Evolutionary conservation across 2,888 invertebrate genomes (phyloP).

Genomic region (Caenorhabditis sp.): DNA sequence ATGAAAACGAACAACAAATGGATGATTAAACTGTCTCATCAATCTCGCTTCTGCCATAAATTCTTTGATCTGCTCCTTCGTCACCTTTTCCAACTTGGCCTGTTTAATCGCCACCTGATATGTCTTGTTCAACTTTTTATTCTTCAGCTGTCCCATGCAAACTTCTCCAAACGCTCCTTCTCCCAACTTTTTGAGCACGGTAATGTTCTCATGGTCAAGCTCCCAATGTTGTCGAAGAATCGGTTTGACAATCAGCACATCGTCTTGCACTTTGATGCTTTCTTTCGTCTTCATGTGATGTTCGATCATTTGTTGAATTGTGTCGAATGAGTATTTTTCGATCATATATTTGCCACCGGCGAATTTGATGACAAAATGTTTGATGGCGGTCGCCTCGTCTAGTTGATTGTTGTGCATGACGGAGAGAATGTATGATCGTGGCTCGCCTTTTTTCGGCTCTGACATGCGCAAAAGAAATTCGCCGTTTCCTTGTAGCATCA

Average conservation of each 20-base stretch:
- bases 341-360: slow-evolving; percentile 31
- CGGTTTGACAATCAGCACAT: slow-evolving; percentile 6
- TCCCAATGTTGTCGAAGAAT: slow-evolving; percentile 54
- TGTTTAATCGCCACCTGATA: slow-evolving; percentile 24
- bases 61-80: slow-evolving; percentile 59
- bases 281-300: slow-evolving; percentile 30
- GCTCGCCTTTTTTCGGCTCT: slow-evolving; percentile 40
- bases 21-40: slow-evolving; percentile 53
- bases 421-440: slow-evolving; percentile 43
- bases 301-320: slow-evolving; percentile 36
- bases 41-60: slow-evolving; percentile 56
- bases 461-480: slow-evolving; percentile 51
- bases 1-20: slow-evolving; percentile 48
- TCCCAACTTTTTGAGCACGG: slow-evolving; percentile 53
- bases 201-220: slow-evolving; percentile 51
- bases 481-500: not conserved
- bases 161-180: slow-evolving; percentile 66
- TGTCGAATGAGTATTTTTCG: slow-evolving; percentile 26
- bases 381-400: slow-evolving; percentile 13
- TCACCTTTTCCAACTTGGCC: slow-evolving; percentile 54
- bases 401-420: slow-evolving; percentile 25
- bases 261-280: not conserved
- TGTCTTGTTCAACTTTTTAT: not conserved
- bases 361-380: slow-evolving; percentile 50
- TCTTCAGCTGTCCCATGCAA: slow-evolving; percentile 14